Evolutionary conservation across 2,113 vertebrate species (phyloP).

Genomic region (Haemorhous mexicanus): DNA sequence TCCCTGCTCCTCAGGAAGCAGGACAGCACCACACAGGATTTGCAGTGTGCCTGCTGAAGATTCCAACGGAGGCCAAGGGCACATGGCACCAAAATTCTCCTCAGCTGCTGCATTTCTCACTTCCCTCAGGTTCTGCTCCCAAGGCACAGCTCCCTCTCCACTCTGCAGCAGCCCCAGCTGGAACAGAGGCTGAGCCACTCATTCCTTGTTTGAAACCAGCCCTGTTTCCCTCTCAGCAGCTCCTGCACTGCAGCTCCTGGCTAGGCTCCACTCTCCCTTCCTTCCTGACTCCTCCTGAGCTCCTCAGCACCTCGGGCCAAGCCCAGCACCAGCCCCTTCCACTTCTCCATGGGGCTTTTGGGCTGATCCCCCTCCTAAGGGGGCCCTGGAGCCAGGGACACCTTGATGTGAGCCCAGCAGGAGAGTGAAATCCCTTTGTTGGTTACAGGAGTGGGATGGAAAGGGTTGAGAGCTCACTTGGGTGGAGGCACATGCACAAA

Average conservation of each 20-base stretch:
- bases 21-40: background rate
- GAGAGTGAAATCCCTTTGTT: background rate
- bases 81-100: background rate
- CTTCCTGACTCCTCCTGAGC: background rate
- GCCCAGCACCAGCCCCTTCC: background rate
- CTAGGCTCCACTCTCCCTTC: background rate
- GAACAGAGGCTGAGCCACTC: background rate
- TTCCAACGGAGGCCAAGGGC: background rate
- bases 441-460: background rate
- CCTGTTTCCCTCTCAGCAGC: background rate
- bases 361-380: background rate
- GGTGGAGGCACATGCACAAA: fast-evolving
- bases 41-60: background rate
- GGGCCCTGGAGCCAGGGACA: background rate
- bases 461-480: background rate
- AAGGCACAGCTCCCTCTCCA: background rate
- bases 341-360: fast-evolving
- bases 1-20: background rate
- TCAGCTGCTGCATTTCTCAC: background rate
- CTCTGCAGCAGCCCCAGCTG: background rate
- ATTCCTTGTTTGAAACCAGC: background rate
- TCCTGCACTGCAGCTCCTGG: background rate
- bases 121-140: background rate
- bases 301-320: background rate
- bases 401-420: background rate